A percentile compares a stretch with the other conserved stretches of the same genome.
Evolutionary conservation across 2,888 invertebrate species (phyloP).

Genomic region (Drosophila lutescens): DNA sequence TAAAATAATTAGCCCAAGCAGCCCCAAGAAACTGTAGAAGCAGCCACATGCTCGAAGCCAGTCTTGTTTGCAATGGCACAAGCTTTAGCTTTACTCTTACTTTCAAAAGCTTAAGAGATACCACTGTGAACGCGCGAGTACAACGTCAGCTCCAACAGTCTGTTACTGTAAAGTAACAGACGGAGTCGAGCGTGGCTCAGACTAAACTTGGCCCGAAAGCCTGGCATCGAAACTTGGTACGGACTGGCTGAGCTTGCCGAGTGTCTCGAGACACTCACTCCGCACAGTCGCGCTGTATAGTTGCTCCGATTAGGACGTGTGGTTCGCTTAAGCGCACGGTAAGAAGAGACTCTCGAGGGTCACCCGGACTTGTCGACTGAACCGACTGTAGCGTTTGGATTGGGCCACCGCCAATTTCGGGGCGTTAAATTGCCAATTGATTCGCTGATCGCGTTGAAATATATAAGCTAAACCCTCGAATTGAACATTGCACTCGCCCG

Average conservation of each 20-base stretch:
- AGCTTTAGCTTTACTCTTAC: conserved; percentile 62
- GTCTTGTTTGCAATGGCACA: conserved; percentile 44
- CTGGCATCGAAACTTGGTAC: conserved; percentile 24
- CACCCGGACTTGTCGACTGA: conserved; percentile 19
- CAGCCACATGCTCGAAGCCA: conserved; percentile 24
- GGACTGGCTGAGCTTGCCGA: conserved; percentile 53
- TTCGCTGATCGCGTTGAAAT: not conserved
- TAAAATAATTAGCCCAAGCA: conserved; percentile 3
- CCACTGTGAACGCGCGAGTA: not conserved
- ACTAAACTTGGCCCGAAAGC: conserved; percentile 10
- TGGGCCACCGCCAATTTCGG: conserved; percentile 8
- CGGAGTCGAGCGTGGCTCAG: conserved; percentile 14
- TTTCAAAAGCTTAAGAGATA: conserved; percentile 75
- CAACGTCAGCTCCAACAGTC: conserved; percentile 10
- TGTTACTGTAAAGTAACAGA: conserved; percentile 13
- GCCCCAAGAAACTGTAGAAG: conserved; percentile 2
- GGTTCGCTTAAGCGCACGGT: conserved; percentile 71
- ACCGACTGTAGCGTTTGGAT: conserved; percentile 3
- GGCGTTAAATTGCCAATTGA: not conserved
- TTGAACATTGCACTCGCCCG: conserved; percentile 49
- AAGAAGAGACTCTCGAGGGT: conserved; percentile 47
- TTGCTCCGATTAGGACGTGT: conserved; percentile 72
- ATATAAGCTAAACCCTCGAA: not conserved
- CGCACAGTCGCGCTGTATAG: conserved; percentile 75
- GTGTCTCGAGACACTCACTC: conserved; percentile 52